These are phyloP conservation scores for Rhabdornis inornatus DNA, from an alignment of 2,113 vertebrate genomes.

Conservation along the genomic window DNA sequence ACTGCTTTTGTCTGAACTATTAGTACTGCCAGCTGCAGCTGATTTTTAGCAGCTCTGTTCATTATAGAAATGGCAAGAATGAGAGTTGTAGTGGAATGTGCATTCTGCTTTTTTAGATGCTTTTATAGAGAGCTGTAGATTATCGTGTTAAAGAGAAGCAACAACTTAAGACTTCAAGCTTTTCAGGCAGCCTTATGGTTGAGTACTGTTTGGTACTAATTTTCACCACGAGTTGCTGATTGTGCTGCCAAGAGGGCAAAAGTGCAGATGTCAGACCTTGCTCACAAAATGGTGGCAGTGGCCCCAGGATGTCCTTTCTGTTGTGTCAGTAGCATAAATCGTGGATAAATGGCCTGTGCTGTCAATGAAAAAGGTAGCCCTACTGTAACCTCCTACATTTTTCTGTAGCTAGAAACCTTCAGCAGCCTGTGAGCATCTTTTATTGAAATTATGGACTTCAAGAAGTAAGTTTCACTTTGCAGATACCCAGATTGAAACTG, in stretches of 20 bases:
- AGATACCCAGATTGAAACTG: not conserved
- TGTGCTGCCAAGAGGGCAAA: not conserved
- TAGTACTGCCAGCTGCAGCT: not conserved
- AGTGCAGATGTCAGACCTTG: not conserved
- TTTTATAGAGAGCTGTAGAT: not conserved
- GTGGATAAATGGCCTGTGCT: not conserved
- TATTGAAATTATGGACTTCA: not conserved
- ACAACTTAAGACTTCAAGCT: not conserved
- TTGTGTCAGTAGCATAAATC: not conserved
- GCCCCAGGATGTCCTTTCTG: not conserved
- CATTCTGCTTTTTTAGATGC: not conserved
- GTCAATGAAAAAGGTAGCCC: not conserved
- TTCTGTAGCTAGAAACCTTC: not conserved
- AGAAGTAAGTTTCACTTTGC: not conserved
- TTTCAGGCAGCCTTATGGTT: not conserved
- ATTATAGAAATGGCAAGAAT: not conserved
- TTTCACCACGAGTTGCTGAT: not conserved
- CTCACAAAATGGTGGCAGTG: not conserved
- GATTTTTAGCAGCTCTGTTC: not conserved
- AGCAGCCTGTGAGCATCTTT: not conserved
- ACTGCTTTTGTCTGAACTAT: slow-evolving; percentile 6
- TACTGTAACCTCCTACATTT: not conserved
- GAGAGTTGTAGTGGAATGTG: not conserved
- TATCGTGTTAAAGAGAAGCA: not conserved
- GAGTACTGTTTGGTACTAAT: not conserved